A percentile compares a stretch with the other conserved stretches of the same genome.
phyloP scores from a whole-genome alignment of 2,797 vertebrate species.

The Xiphorhynchus erythropygius region DNA sequence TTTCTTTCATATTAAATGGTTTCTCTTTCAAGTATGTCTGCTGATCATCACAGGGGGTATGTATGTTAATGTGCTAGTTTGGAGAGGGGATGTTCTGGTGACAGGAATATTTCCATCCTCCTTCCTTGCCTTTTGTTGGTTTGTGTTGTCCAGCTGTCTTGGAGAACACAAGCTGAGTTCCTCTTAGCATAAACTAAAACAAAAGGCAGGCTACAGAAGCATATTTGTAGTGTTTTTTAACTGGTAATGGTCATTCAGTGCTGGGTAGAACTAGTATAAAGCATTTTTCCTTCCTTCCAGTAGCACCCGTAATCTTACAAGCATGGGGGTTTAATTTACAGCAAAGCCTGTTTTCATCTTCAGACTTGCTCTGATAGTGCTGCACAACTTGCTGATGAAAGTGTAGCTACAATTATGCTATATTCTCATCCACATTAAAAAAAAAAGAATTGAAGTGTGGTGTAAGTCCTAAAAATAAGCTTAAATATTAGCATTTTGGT shows the following conservation, averaged over 20 bases:
- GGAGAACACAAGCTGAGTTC: neutral
- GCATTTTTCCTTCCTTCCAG: neutral
- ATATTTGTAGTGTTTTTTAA: neutral
- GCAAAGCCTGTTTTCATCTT: neutral
- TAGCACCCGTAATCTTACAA: neutral
- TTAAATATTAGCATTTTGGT: neutral
- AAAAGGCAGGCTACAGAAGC: neutral
- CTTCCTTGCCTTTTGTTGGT: neutral
- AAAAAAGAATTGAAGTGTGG: neutral
- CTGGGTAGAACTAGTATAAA: neutral
- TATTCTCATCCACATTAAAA: neutral
- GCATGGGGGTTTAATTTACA: neutral
- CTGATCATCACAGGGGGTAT: neutral
- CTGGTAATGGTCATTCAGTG: neutral
- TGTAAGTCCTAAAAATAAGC: neutral
- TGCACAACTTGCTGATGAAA: neutral
- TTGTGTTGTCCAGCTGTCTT: neutral
- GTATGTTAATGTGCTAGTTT: neutral
- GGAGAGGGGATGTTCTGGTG: neutral
- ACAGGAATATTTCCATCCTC: neutral
- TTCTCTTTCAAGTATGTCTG: neutral
- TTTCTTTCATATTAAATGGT: neutral
- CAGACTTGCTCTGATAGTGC: neutral
- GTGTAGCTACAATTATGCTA: neutral
- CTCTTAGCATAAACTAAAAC: neutral